Conservation (phyloP, 2,888 invertebrate species). For the Trilocha varians region DNA sequence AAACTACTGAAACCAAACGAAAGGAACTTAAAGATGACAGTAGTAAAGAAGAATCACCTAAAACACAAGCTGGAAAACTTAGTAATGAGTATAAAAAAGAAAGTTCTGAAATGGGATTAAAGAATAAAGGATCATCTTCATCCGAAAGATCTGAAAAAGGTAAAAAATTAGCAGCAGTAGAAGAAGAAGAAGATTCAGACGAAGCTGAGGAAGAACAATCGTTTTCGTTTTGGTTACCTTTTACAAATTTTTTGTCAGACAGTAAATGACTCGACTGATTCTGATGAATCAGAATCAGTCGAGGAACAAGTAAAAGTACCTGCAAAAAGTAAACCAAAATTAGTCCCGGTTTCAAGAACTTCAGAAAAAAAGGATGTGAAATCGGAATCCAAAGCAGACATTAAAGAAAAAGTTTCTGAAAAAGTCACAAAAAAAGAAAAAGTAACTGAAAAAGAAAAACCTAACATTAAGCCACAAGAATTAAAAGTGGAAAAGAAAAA, state of each 20-base stretch:
- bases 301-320: conserved; percentile 7
- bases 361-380: not conserved
- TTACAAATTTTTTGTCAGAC: not conserved
- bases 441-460: conserved; percentile 8
- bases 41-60: not conserved
- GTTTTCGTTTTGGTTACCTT: not conserved
- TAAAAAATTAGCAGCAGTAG: conserved; percentile 1
- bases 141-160: conserved; percentile 12
- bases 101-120: conserved; percentile 3
- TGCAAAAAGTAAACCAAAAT: conserved; percentile 5
- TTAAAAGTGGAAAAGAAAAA: conserved; percentile 19
- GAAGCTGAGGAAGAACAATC: conserved; percentile 2
- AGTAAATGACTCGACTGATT: not conserved
- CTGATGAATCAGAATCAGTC: conserved; percentile 2
- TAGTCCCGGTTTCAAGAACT: not conserved
- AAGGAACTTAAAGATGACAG: conserved; percentile 5
- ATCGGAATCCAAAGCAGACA: conserved; percentile 2
- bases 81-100: conserved; percentile 5
- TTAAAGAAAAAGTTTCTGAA: conserved; percentile 3
- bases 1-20: not conserved
- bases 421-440: conserved; percentile 5
- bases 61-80: conserved; percentile 10
- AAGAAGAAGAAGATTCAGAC: not conserved
- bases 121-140: not conserved
- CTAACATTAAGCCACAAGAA: not conserved